Evolutionary conservation across 1,140 invertebrate genomes (phyloP).

Genomic region (Atta texana): DNA sequence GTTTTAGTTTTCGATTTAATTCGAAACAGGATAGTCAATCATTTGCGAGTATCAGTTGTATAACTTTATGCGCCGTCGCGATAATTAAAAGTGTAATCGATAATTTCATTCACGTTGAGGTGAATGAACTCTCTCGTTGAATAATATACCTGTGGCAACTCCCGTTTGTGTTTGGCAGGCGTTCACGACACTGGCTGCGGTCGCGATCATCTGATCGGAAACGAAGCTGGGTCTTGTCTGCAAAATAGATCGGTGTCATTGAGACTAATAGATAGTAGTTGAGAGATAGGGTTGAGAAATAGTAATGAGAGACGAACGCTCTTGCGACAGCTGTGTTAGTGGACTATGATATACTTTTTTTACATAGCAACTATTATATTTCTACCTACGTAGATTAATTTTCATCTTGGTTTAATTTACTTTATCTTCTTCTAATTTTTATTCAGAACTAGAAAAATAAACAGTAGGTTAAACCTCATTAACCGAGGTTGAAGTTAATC

Average conservation of each 20-base stretch:
- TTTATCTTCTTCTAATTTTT: no score
- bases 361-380: not conserved
- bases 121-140: slow-evolving; percentile 30
- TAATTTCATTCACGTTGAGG: slow-evolving; percentile 15
- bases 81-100: slow-evolving; percentile 33
- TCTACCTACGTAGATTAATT: no score
- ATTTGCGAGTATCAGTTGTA: not conserved
- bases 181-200: slow-evolving; percentile 81
- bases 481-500: no score
- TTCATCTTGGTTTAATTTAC: no score
- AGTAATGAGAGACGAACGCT: not conserved
- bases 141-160: slow-evolving; percentile 79
- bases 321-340: not conserved
- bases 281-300: not conserved
- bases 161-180: slow-evolving; percentile 82
- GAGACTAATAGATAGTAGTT: slow-evolving; percentile 1
- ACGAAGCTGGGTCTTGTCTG: slow-evolving; percentile 82
- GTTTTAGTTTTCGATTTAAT: not conserved
- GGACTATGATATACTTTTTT: not conserved
- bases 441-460: not conserved
- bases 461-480: no score
- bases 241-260: slow-evolving; percentile 55
- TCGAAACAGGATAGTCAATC: not conserved
- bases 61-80: not conserved
- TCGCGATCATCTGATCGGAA: slow-evolving; percentile 82